A percentile compares a stretch with the other conserved stretches of the same genome.
Evolutionary conservation across 2,797 vertebrate species (phyloP).

Genomic region (Sarcoramphus papa): DNA sequence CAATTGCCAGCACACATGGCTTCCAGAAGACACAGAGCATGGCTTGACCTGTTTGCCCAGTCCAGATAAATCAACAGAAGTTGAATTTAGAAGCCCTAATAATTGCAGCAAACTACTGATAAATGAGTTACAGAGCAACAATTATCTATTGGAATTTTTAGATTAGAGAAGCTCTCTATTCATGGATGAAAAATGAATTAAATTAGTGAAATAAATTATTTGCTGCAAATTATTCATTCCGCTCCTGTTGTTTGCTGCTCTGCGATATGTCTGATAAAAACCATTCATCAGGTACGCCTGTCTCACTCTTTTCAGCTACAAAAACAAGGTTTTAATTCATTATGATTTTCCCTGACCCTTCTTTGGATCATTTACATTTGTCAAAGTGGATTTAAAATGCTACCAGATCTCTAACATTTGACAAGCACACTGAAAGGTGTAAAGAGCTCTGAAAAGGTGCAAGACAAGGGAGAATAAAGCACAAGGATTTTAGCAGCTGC

Average conservation of each 20-base stretch:
- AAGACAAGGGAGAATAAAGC: constrained; percentile 52
- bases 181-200: background rate
- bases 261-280: background rate
- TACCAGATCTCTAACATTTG: constrained; percentile 44
- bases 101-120: background rate
- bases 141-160: constrained; percentile 13
- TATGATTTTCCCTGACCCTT: background rate
- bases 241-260: background rate
- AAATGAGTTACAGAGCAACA: background rate
- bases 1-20: background rate
- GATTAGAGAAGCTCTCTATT: background rate
- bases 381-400: constrained; percentile 40
- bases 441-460: constrained; percentile 55
- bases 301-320: background rate
- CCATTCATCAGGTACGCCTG: background rate
- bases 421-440: constrained; percentile 45
- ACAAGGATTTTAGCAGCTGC: constrained; percentile 14
- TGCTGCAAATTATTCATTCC: background rate
- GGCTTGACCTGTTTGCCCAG: background rate
- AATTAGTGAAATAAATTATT: constrained; percentile 2
- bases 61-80: background rate
- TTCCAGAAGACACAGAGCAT: background rate
- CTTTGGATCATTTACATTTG: constrained; percentile 29
- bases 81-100: background rate
- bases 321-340: background rate